Conservation (phyloP, 1,140 invertebrate species). For the Eumaeus atala region DNA sequence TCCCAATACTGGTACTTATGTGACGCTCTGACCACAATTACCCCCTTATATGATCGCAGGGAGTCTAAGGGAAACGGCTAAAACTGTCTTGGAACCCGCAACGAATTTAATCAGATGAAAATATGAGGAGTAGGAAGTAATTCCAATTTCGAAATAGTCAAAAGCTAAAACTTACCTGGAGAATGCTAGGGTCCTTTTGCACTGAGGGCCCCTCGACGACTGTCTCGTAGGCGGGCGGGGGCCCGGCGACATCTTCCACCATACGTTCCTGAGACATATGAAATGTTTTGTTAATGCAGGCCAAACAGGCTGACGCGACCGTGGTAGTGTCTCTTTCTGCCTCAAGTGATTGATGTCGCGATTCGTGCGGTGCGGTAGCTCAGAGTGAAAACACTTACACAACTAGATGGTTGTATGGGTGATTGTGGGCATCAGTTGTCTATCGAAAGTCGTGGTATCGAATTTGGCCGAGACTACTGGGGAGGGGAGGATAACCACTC, state of each 20-base stretch:
- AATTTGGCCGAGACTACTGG: too few species aligned
- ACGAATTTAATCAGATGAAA: too few species aligned
- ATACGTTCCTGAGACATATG: slow-evolving; percentile 32
- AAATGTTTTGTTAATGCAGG: background rate
- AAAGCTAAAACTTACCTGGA: slow-evolving; percentile 34
- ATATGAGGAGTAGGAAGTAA: too few species aligned
- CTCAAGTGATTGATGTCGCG: background rate
- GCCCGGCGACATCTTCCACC: slow-evolving; percentile 39
- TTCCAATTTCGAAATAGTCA: too few species aligned
- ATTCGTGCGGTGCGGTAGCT: background rate
- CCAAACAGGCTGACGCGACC: background rate
- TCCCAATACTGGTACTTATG: too few species aligned
- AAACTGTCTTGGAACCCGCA: too few species aligned
- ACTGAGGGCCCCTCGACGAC: slow-evolving; percentile 35
- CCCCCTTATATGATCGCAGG: too few species aligned
- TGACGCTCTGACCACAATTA: too few species aligned
- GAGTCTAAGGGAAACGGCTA: too few species aligned
- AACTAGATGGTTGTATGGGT: background rate
- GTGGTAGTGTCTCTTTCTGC: background rate
- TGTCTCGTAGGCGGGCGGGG: slow-evolving; percentile 57
- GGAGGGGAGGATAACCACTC: too few species aligned
- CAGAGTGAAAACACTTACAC: background rate
- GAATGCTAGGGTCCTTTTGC: slow-evolving; percentile 35
- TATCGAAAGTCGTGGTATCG: background rate
- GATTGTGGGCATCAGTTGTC: background rate